Evolutionary conservation across 2,888 invertebrate species (phyloP).

Genomic region (Crepidodera aurea): DNA sequence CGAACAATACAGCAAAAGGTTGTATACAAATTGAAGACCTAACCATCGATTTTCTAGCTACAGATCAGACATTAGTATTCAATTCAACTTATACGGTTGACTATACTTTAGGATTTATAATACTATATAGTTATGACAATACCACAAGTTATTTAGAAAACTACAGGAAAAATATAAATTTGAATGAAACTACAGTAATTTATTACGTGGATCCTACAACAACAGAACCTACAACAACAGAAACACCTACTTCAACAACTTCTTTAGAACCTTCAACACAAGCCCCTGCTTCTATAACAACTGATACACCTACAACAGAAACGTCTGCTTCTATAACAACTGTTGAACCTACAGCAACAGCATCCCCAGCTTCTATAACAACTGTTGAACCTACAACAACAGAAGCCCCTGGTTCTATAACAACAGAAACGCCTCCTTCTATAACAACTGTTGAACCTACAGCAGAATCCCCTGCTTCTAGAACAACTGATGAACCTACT

Average conservation of each 20-base stretch:
- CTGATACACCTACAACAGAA: background rate
- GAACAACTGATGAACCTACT: background rate
- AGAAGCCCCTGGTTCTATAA: constrained; percentile 70
- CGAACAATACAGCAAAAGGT: constrained; percentile 36
- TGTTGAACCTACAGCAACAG: background rate
- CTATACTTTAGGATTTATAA: constrained; percentile 38
- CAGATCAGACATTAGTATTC: constrained; percentile 33
- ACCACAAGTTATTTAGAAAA: constrained; percentile 11
- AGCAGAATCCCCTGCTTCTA: background rate
- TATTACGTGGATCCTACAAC: constrained; percentile 13
- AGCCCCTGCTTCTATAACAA: too few relatives aligned
- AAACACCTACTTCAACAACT: background rate
- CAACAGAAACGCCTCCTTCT: constrained; percentile 69
- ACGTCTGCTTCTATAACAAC: background rate
- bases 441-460: too few relatives aligned
- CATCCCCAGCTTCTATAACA: background rate
- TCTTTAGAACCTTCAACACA: background rate
- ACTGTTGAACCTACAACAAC: constrained; percentile 5
- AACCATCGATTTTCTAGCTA: constrained; percentile 35
- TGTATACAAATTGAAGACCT: constrained; percentile 35
- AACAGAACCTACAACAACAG: background rate
- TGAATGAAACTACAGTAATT: constrained; percentile 18
- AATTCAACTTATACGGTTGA: constrained; percentile 28
- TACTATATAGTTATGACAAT: constrained; percentile 37
- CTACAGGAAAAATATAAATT: constrained; percentile 23